Conservation (phyloP, 2,888 invertebrate species). For the Elysia crispata region DNA sequence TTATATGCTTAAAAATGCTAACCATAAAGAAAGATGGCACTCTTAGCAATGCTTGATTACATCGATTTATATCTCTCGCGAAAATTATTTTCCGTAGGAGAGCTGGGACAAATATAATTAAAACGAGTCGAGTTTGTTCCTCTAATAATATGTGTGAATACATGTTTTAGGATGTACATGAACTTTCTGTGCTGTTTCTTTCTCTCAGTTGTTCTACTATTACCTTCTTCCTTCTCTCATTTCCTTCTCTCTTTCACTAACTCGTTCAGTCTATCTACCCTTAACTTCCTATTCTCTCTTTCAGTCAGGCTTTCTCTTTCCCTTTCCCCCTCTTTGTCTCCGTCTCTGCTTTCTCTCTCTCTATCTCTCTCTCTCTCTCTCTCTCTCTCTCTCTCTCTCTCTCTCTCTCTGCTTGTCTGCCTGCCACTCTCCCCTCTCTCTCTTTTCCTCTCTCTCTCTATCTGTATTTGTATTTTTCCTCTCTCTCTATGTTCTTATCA, state of each 20-base stretch:
- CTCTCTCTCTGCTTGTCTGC: too few species aligned
- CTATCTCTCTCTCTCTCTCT: conserved; percentile 22
- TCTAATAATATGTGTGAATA: not conserved
- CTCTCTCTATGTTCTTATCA: conserved; percentile 6
- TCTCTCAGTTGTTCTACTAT: too few species aligned
- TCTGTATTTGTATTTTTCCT: not conserved
- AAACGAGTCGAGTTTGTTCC: not conserved
- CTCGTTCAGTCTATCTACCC: too few species aligned
- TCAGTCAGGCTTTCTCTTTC: conserved; percentile 29
- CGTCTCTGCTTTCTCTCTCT: not conserved
- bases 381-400: conserved; percentile 6
- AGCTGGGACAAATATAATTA: not conserved
- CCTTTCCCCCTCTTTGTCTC: conserved; percentile 12
- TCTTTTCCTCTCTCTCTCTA: too few species aligned
- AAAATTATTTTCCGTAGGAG: not conserved
- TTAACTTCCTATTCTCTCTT: not conserved
- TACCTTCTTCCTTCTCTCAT: too few species aligned
- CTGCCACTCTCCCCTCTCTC: too few species aligned
- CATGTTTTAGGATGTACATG: not conserved
- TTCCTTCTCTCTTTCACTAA: not conserved
- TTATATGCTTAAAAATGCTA: too few species aligned
- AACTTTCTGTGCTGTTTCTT: not conserved
- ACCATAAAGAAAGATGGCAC: too few species aligned
- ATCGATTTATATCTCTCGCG: not conserved
- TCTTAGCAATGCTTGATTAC: too few species aligned